phyloP scores from a whole-genome alignment of 2,797 vertebrate genomes.

The Enteromius radiatus region DNA sequence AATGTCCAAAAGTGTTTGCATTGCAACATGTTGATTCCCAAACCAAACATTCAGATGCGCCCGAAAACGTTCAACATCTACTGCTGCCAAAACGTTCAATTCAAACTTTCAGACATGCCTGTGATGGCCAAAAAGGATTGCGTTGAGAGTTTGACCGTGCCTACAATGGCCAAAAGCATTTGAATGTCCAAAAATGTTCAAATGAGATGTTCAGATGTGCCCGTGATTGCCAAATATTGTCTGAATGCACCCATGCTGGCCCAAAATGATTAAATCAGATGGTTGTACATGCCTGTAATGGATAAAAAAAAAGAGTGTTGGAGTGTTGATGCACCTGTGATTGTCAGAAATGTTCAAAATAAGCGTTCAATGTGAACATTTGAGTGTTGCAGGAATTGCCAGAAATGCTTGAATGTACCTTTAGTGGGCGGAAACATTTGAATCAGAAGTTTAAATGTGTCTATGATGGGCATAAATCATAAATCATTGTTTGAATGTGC shows the following conservation, averaged over 20 bases:
- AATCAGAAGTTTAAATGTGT: background rate
- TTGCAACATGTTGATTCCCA: background rate
- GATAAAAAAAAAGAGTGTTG: background rate
- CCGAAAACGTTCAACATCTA: background rate
- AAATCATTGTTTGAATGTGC: background rate
- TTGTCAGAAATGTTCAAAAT: background rate
- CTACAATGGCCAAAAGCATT: background rate
- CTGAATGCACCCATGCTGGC: background rate
- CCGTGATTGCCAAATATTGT: background rate
- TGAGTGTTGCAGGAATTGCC: background rate
- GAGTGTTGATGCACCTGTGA: background rate
- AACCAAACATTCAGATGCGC: background rate
- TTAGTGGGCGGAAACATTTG: background rate
- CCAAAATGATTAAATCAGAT: background rate
- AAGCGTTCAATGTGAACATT: background rate
- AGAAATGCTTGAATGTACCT: background rate
- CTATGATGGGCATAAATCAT: background rate
- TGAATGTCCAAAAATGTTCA: background rate
- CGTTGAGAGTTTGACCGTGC: background rate
- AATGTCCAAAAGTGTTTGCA: background rate
- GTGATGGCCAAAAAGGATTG: background rate
- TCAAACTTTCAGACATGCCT: background rate
- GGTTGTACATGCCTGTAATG: background rate
- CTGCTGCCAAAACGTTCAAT: background rate
- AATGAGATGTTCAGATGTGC: conserved; percentile 6